A percentile compares a stretch with the other conserved stretches of the same genome.
Evolutionary conservation across 2,797 vertebrate species (phyloP).

Genomic region (Hirundo rustica): DNA sequence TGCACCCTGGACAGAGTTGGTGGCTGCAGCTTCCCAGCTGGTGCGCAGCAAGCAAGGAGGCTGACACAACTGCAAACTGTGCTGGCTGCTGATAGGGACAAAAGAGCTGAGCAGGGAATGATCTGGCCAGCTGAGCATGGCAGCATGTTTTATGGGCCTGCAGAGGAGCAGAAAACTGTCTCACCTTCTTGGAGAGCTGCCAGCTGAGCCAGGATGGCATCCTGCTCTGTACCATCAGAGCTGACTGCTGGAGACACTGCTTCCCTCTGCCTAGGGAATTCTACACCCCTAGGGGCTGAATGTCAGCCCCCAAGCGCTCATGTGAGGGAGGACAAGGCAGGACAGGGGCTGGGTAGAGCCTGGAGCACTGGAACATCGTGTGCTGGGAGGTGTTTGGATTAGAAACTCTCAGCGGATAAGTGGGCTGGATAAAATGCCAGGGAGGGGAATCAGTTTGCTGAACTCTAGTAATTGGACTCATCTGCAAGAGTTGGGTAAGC

Average conservation of each 20-base stretch:
- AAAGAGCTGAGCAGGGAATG: not conserved
- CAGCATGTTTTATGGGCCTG: not conserved
- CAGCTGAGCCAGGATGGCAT: not conserved
- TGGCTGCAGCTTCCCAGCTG: not conserved
- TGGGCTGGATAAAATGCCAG: conserved; percentile 54
- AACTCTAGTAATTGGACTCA: conserved; percentile 37
- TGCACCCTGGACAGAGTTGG: not conserved
- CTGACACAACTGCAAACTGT: not conserved
- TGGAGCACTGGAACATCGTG: conserved; percentile 27
- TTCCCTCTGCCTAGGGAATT: not conserved
- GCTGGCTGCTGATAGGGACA: not conserved
- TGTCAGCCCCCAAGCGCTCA: not conserved
- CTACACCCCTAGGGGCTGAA: not conserved
- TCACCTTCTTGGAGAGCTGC: not conserved
- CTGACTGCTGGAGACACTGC: not conserved
- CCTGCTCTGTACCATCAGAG: not conserved
- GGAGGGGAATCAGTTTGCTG: conserved; percentile 50
- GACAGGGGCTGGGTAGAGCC: conserved; percentile 6
- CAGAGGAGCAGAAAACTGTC: not conserved
- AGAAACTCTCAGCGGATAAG: conserved; percentile 34
- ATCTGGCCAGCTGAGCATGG: not conserved
- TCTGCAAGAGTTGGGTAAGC: not conserved
- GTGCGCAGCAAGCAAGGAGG: not conserved
- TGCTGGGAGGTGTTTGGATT: conserved; percentile 63
- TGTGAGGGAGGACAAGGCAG: not conserved